Conservation (phyloP, 2,797 vertebrate genomes). For the Hozukius guyotensis region DNA sequence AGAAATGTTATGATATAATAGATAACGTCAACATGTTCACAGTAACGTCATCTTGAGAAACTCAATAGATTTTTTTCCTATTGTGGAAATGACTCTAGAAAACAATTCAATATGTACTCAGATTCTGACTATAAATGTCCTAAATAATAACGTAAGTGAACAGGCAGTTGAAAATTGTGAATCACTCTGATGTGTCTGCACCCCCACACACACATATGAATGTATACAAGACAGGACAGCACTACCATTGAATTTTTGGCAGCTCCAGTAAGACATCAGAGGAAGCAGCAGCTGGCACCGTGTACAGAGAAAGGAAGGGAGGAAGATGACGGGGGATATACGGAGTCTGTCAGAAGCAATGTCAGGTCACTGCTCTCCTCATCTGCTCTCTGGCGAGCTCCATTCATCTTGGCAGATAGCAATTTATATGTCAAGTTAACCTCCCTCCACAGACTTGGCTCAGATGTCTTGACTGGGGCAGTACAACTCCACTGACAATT, state of each 20-base stretch:
- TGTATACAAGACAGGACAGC: neutral
- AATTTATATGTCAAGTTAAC: conserved; percentile 81
- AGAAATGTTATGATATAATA: neutral
- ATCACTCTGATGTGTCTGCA: neutral
- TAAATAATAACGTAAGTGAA: neutral
- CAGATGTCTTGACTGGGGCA: conserved; percentile 57
- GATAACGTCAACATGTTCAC: neutral
- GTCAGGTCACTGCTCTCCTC: conserved; percentile 75
- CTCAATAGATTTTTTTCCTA: neutral
- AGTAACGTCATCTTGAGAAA: neutral
- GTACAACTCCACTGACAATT: conserved; percentile 66
- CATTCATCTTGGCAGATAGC: conserved; percentile 76
- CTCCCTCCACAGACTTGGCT: conserved; percentile 65
- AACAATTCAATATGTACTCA: neutral
- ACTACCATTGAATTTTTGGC: conserved; percentile 23
- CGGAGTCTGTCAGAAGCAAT: conserved; percentile 67
- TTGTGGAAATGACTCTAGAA: neutral
- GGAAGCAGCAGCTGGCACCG: conserved; percentile 52
- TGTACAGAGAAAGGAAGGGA: conserved; percentile 31
- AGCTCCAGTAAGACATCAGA: conserved; percentile 59
- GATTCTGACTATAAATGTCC: neutral
- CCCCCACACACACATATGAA: neutral
- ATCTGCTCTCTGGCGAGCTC: conserved; percentile 65
- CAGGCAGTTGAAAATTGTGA: neutral
- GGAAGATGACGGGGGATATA: conserved; percentile 54